Percentiles rank a stretch among this genome's conserved stretches.
Conservation (phyloP, 2,797 vertebrate species). For the Hippoglossus hippoglossus region DNA sequence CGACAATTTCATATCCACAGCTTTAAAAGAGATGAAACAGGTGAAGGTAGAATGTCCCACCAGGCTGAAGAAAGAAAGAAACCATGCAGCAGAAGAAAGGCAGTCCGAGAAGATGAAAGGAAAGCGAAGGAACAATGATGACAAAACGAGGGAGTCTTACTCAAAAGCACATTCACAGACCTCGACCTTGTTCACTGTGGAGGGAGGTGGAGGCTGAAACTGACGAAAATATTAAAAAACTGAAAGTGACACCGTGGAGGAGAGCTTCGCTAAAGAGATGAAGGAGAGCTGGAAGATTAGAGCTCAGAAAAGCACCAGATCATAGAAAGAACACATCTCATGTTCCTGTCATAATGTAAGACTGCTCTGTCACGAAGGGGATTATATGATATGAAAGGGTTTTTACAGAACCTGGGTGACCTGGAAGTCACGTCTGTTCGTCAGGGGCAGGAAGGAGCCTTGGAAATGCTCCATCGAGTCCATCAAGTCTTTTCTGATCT, state of each 20-base stretch:
- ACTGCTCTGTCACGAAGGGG: constrained; percentile 10
- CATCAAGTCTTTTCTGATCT: constrained; percentile 16
- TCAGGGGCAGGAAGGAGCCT: not conserved
- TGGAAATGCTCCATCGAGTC: constrained; percentile 11
- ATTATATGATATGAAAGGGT: not conserved
- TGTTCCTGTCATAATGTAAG: not conserved
- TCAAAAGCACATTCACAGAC: not conserved
- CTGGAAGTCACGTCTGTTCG: not conserved
- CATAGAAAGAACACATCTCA: not conserved
- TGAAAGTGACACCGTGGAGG: not conserved
- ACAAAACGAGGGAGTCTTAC: not conserved
- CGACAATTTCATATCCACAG: not conserved
- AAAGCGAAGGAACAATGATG: not conserved
- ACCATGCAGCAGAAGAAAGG: not conserved
- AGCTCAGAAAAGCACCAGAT: not conserved
- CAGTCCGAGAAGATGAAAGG: not conserved
- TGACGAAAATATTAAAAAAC: constrained; percentile 4
- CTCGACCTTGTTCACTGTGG: not conserved
- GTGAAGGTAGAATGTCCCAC: not conserved
- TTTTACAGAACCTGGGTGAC: constrained; percentile 4
- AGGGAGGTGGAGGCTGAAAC: not conserved
- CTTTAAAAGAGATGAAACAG: not conserved
- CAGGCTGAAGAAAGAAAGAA: not conserved
- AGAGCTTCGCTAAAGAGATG: not conserved
- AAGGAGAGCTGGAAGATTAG: not conserved